These are phyloP conservation scores for Florisuga fusca DNA, from an alignment of 2,797 vertebrate genomes.

Conservation along the genomic window DNA sequence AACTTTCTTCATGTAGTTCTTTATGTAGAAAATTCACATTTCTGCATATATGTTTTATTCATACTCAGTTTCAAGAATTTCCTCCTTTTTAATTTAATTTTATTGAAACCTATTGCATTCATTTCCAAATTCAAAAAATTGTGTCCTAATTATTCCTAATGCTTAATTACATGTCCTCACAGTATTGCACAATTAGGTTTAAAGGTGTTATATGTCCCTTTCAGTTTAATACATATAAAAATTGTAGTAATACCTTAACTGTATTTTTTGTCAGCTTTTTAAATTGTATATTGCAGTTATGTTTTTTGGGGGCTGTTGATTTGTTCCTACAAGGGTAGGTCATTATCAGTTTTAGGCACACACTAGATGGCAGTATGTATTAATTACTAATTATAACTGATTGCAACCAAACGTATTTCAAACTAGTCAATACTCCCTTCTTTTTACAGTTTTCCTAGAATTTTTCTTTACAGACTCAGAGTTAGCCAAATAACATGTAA, in stretches of 20 bases:
- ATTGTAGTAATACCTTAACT: neutral
- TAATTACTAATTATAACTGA: neutral
- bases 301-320: neutral
- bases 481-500: neutral
- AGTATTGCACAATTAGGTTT: neutral
- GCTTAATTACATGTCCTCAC: neutral
- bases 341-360: neutral
- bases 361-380: constrained; percentile 73
- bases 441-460: constrained; percentile 1
- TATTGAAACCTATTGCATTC: neutral
- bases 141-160: neutral
- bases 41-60: neutral
- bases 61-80: neutral
- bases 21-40: neutral
- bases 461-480: neutral
- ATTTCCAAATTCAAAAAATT: neutral
- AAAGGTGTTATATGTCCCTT: neutral
- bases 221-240: neutral
- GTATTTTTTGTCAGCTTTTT: neutral
- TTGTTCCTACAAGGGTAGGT: neutral
- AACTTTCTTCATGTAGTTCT: neutral
- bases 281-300: neutral
- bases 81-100: neutral
- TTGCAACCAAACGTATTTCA: neutral
- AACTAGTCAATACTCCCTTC: neutral